phyloP scores from a whole-genome alignment of 1,140 invertebrate species.

The Cardiocondyla obscurior region DNA sequence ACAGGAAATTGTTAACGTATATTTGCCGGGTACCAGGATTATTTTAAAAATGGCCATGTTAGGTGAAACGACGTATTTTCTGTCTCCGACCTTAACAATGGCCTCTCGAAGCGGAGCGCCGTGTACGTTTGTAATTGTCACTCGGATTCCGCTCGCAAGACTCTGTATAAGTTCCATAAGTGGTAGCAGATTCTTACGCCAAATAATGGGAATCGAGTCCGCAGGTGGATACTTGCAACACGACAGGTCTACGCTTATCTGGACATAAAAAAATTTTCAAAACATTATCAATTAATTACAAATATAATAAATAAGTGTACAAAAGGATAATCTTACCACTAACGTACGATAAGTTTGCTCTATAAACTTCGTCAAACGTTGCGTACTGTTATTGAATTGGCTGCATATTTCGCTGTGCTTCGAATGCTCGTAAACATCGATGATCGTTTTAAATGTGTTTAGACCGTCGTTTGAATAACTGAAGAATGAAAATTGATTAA shows the following conservation, averaged over 20 bases:
- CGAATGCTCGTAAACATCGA: constrained; percentile 76
- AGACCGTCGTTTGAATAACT: constrained; percentile 77
- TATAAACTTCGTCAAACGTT: constrained; percentile 75
- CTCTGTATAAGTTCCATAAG: constrained; percentile 86
- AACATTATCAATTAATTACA: neutral
- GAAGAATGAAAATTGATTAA: constrained; percentile 69
- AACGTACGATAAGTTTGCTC: constrained; percentile 73
- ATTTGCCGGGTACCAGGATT: constrained; percentile 87
- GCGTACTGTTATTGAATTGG: constrained; percentile 66
- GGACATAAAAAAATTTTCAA: neutral
- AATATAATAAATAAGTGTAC: neutral
- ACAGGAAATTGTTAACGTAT: constrained; percentile 85
- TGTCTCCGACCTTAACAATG: constrained; percentile 86
- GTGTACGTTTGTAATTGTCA: constrained; percentile 87
- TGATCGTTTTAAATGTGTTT: constrained; percentile 84
- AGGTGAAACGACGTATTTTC: constrained; percentile 86
- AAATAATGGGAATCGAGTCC: constrained; percentile 88
- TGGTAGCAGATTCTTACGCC: constrained; percentile 89
- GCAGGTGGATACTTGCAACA: constrained; percentile 92
- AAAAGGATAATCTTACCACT: constrained; percentile 71
- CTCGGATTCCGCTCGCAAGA: constrained; percentile 87
- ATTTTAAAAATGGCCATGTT: constrained; percentile 89
- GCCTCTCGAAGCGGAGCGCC: constrained; percentile 89
- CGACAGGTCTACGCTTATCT: constrained; percentile 84
- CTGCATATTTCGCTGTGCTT: constrained; percentile 73